Evolutionary conservation across 92 coral and sea anemone species (phyloP), one percentile per base, ranked within the genome.

Genomic region (Phenganax stokvisi): DNA sequence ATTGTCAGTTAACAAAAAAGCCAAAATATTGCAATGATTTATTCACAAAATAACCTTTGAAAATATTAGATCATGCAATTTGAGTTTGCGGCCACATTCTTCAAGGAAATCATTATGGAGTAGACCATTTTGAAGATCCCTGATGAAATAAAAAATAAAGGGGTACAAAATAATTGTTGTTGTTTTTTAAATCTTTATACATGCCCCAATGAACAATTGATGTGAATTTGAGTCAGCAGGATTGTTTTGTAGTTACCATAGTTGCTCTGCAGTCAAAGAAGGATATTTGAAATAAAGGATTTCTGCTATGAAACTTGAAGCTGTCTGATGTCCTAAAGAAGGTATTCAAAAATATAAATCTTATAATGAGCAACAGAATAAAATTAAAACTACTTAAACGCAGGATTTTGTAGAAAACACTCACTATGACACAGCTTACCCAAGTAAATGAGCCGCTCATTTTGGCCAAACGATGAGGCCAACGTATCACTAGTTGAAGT

Each of bases 41-140:
- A 78, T 17, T 15, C n/a, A 66, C 28, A 27, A 68, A 3, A 16
- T 62, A 15, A 79, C 83, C 83, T 79, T 79, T 65, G 83, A 63
- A 64, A 79, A 65, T 59, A 79, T 79, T 51, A 79, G 15, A 64
- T 79, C 63, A 65, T 63, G 74, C 12, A 79, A 29, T 51, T 73
- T 73, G 16, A 79, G 57, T 51, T 64, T 12, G 6, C 74, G 54
- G n/a, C 61, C 83, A 62, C 83, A 79, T 1, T 79, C 57, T 63
- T 51, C 83, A 62, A 88, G 85, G 10, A 89, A 77, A 67, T 87
- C 81, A 28, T 90, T 84, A n/a, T 87, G 93, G 61, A 93, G 68
- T 61, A 93, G 20, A 0, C 92, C 93, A 83, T 92, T 91, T 80
- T 91, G 97, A 58, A 91, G 44, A 77, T 93, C 98, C 98, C 98